Percentiles rank a stretch among this genome's conserved stretches.
phyloP scores from a whole-genome alignment of 2,797 vertebrate genomes.

The Premnoplex brunnescens region DNA sequence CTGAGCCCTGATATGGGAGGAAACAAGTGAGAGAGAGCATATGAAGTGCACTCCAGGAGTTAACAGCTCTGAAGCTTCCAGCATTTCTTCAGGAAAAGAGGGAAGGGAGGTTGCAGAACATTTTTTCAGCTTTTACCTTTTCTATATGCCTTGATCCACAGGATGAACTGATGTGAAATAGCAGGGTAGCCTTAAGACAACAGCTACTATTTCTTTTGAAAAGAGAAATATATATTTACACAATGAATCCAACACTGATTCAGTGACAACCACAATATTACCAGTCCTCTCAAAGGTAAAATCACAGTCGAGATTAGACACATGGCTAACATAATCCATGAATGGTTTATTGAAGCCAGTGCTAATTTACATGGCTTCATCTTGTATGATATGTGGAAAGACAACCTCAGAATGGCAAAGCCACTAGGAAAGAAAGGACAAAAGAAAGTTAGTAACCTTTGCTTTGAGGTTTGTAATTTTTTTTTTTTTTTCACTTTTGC shows the following conservation, averaged over 20 bases:
- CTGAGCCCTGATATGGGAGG: not conserved
- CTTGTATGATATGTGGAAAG: not conserved
- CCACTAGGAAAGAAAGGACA: not conserved
- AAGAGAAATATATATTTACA: not conserved
- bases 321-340: not conserved
- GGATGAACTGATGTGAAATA: not conserved
- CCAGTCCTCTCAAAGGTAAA: not conserved
- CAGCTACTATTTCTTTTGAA: not conserved
- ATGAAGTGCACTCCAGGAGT: not conserved
- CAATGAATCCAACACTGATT: not conserved
- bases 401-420: not conserved
- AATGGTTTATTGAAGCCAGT: not conserved
- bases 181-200: not conserved
- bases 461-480: not conserved
- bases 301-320: not conserved
- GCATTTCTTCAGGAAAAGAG: not conserved
- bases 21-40: not conserved
- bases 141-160: not conserved
- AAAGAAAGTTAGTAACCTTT: not conserved
- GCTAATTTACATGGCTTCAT: not conserved
- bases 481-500: not conserved
- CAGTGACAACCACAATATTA: fast-evolving
- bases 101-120: not conserved
- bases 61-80: not conserved
- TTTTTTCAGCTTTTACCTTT: not conserved